phyloP scores from a whole-genome alignment of 2,888 invertebrate species.

The Homarus gammarus region DNA sequence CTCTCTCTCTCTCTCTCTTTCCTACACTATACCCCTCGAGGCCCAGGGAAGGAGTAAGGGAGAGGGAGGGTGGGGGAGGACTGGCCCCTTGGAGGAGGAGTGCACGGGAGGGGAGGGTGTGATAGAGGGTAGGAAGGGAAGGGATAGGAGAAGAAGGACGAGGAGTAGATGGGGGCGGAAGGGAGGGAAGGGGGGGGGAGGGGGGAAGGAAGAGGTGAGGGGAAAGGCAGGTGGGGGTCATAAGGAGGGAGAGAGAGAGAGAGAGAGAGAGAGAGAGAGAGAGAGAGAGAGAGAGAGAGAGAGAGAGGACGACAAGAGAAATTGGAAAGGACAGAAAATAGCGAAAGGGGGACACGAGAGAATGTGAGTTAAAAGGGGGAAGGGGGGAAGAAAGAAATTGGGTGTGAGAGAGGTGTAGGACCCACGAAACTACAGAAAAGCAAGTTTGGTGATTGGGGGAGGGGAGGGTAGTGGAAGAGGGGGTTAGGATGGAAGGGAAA shows the following conservation, averaged over 20 bases:
- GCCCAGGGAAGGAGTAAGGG: not conserved
- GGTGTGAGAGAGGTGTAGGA: not conserved
- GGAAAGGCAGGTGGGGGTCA: too few relatives aligned
- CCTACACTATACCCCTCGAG: conserved; percentile 15
- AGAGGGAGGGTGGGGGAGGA: not conserved
- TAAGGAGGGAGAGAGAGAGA: too few relatives aligned
- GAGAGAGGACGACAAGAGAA: too few relatives aligned
- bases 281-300: not conserved
- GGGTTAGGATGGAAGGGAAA: not conserved
- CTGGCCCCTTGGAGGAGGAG: not conserved
- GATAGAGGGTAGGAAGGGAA: not conserved
- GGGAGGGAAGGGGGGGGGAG: not conserved
- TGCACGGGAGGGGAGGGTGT: not conserved
- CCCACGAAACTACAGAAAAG: not conserved
- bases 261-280: not conserved
- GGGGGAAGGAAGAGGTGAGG: not conserved
- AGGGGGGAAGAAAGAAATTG: conserved; percentile 7
- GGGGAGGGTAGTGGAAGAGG: too few relatives aligned
- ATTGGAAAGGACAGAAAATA: too few relatives aligned
- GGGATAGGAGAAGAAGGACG: not conserved
- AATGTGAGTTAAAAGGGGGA: not conserved
- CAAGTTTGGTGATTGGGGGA: too few relatives aligned
- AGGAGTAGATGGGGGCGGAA: not conserved
- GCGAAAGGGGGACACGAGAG: not conserved
- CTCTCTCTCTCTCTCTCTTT: not conserved